Percentiles rank a stretch among this genome's conserved stretches.
These are phyloP conservation scores for Eulacestoma nigropectus DNA, from an alignment of 2,113 vertebrate genomes.

Conservation along the genomic window DNA sequence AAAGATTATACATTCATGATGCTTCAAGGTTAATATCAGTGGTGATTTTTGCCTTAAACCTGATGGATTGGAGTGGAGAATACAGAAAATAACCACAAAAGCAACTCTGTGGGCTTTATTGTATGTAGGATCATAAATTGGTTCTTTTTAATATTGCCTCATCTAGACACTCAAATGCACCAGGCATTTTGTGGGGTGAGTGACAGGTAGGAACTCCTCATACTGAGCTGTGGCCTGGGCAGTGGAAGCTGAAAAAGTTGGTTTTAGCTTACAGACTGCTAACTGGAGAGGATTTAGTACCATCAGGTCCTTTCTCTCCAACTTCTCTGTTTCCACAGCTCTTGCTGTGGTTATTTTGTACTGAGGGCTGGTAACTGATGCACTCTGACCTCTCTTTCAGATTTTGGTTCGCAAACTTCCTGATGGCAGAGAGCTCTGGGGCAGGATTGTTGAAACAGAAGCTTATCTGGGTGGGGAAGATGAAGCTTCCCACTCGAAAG, in stretches of 20 bases:
- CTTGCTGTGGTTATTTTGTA: background rate
- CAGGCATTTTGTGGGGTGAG: background rate
- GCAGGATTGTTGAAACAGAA: constrained; percentile 92
- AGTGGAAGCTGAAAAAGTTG: background rate
- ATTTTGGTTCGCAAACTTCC: constrained; percentile 81
- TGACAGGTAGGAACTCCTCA: background rate
- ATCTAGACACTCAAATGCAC: background rate
- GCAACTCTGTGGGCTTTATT: background rate
- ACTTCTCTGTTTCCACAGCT: background rate
- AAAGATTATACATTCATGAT: background rate
- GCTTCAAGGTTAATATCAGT: background rate
- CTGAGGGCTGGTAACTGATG: background rate
- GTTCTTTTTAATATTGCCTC: background rate
- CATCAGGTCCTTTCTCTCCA: background rate
- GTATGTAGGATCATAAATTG: background rate
- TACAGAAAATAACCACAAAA: background rate
- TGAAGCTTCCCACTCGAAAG: constrained; percentile 89
- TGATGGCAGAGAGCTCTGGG: constrained; percentile 84
- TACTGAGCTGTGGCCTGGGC: background rate
- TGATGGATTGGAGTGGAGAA: background rate
- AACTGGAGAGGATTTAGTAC: background rate
- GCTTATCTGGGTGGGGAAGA: constrained; percentile 93
- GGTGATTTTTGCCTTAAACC: background rate
- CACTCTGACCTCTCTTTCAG: constrained; percentile 64
- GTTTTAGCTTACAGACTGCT: background rate